A percentile compares a stretch with the other conserved stretches of the same genome.
These are phyloP conservation scores for Paracanthobrama guichenoti DNA, from an alignment of 2,113 vertebrate species.

Conservation along the genomic window DNA sequence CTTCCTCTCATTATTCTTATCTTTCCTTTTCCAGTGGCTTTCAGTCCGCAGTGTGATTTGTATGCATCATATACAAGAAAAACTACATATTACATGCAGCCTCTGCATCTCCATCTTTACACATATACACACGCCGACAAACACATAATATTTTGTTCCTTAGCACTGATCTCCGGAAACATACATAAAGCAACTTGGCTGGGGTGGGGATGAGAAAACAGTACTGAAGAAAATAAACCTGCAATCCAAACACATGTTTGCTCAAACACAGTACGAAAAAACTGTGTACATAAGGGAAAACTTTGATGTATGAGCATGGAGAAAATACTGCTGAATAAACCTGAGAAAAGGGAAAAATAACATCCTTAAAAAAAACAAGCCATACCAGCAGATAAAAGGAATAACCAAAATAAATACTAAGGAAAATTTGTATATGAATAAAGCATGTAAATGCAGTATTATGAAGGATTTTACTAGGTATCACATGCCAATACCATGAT, in stretches of 20 bases:
- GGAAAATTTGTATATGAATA: background rate
- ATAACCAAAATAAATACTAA: background rate
- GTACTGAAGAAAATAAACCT: conserved; percentile 10
- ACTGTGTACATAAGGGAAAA: background rate
- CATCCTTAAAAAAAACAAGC: background rate
- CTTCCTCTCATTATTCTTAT: conserved; percentile 25
- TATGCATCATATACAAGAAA: background rate
- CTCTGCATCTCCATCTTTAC: background rate
- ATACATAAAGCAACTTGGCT: background rate
- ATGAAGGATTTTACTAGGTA: background rate
- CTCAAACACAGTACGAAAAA: conserved; percentile 1
- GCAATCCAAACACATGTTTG: background rate
- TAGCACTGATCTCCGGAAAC: background rate
- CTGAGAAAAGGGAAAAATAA: background rate
- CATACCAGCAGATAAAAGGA: background rate
- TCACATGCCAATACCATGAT: background rate
- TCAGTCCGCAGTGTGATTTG: background rate
- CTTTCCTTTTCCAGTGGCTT: background rate
- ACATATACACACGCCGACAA: conserved; percentile 5
- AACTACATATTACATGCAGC: background rate
- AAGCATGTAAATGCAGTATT: background rate
- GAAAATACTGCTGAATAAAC: background rate
- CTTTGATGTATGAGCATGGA: background rate
- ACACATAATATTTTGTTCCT: conserved; percentile 1
- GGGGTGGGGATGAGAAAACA: background rate